A percentile compares a stretch with the other conserved stretches of the same genome.
Conservation (phyloP, 2,797 vertebrate species). For the Cyclopterus lumpus region DNA sequence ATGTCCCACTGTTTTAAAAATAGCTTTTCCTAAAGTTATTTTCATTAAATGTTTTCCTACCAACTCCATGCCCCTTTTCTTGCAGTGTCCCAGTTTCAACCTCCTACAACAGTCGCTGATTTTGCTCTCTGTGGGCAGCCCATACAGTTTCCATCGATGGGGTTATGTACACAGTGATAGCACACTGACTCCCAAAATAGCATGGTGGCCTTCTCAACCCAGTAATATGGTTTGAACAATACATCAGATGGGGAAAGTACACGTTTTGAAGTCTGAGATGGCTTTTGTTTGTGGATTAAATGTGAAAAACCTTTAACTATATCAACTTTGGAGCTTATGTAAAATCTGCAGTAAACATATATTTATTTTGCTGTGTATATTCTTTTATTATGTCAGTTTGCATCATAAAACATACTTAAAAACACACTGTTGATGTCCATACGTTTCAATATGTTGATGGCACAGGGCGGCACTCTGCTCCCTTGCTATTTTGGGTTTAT, state of each 20-base stretch:
- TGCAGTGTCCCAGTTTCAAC: background rate
- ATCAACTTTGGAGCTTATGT: background rate
- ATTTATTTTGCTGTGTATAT: background rate
- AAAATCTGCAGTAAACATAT: background rate
- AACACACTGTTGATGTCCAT: background rate
- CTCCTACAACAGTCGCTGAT: background rate
- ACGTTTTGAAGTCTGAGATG: conserved; percentile 1
- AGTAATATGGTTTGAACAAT: conserved; percentile 30
- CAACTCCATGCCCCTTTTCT: background rate
- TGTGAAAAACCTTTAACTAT: background rate
- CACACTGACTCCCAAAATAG: conserved; percentile 56
- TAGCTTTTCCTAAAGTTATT: background rate
- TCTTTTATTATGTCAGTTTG: background rate
- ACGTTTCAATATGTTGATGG: background rate
- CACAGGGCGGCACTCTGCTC: background rate
- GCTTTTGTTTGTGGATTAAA: background rate
- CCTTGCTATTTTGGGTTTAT: conserved; percentile 26
- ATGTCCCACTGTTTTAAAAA: background rate
- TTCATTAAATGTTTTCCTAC: too few relatives aligned
- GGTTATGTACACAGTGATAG: conserved; percentile 36
- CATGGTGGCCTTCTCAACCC: conserved; percentile 7
- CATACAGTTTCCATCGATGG: conserved; percentile 16
- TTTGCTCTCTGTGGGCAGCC: conserved; percentile 15
- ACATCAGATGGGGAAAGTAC: conserved; percentile 12
- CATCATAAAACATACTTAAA: conserved; percentile 11